Conservation (phyloP, 2,113 vertebrate genomes). For the Platichthys flesus region DNA sequence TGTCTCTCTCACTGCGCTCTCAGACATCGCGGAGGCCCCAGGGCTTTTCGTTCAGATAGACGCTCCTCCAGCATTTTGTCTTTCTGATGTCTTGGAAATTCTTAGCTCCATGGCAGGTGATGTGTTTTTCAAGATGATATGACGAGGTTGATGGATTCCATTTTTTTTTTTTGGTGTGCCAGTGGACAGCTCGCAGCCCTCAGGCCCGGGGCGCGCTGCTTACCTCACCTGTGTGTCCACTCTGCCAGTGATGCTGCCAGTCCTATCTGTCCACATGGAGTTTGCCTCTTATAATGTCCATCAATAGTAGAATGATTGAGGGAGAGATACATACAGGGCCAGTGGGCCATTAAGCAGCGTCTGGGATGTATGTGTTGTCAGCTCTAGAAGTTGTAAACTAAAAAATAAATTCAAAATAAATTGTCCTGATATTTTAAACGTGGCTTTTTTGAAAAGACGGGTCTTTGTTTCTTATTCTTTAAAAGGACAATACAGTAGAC, state of each 20-base stretch:
- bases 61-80: conserved; percentile 60
- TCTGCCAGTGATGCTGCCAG: neutral
- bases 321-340: neutral
- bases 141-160: conserved; percentile 35
- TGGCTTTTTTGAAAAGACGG: neutral
- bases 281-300: neutral
- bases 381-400: no score
- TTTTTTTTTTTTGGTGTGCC: neutral
- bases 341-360: neutral
- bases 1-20: conserved; percentile 36
- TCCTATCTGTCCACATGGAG: neutral
- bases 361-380: neutral
- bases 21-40: conserved; percentile 48
- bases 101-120: conserved; percentile 54
- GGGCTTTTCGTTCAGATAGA: conserved; percentile 69
- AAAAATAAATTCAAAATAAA: no score
- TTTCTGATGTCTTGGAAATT: conserved; percentile 60
- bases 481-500: no score
- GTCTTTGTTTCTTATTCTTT: no score
- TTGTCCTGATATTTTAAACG: neutral
- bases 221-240: conserved; percentile 1
- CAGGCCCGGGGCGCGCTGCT: neutral
- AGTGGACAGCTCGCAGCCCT: conserved; percentile 3
- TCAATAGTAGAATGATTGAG: neutral
- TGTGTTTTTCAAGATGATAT: conserved; percentile 46